A percentile compares a stretch with the other conserved stretches of the same genome.
Evolutionary conservation across 2,113 vertebrate species (phyloP).

Genomic region (Rostratula benghalensis): DNA sequence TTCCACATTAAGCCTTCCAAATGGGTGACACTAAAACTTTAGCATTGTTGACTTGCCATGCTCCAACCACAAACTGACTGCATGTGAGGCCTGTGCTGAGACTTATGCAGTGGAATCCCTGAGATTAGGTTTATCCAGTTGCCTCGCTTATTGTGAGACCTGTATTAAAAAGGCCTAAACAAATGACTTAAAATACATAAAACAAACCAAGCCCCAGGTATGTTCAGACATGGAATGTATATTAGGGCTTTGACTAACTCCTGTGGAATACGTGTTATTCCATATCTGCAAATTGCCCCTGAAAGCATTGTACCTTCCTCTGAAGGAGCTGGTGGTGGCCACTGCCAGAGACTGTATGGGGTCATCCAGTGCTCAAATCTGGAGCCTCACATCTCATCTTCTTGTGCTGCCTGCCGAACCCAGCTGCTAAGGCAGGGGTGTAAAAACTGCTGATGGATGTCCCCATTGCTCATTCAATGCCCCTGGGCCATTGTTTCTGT

Average conservation of each 20-base stretch:
- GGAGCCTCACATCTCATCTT: neutral
- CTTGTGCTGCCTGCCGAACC: neutral
- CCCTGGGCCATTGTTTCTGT: neutral
- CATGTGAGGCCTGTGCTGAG: neutral
- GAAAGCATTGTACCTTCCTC: neutral
- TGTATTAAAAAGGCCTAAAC: neutral
- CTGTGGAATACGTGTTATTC: neutral
- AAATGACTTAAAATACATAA: neutral
- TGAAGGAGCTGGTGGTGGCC: neutral
- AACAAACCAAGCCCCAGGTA: neutral
- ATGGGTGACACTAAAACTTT: neutral
- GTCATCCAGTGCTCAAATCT: neutral
- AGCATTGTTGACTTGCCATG: neutral
- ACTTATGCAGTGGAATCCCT: neutral
- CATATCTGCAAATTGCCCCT: neutral
- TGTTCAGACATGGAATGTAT: neutral
- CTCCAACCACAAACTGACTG: neutral
- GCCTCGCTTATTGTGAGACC: accelerated
- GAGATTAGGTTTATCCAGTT: neutral
- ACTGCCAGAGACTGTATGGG: accelerated
- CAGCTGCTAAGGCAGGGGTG: neutral
- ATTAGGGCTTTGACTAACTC: neutral
- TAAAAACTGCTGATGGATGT: neutral
- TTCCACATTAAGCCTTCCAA: neutral
- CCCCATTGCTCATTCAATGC: neutral